These are phyloP conservation scores for Cephus cinctus DNA, from an alignment of 1,140 invertebrate genomes.

Conservation along the genomic window DNA sequence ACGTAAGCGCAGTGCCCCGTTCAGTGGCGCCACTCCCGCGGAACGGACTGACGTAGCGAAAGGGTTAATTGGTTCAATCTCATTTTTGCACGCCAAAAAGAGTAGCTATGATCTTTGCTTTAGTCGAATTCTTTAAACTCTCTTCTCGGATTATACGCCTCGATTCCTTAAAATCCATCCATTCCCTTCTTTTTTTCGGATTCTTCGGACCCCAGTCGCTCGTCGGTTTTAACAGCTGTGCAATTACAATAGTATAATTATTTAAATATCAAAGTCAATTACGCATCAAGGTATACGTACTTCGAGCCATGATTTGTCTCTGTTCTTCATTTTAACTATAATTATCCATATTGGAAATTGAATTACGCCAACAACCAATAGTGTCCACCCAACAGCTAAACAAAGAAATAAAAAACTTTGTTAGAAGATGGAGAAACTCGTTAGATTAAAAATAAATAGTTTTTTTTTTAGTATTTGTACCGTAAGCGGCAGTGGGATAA, in stretches of 20 bases:
- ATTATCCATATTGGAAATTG: conserved; percentile 44
- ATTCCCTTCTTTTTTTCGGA: conserved; percentile 14
- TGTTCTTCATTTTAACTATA: not conserved
- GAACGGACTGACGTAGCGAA: no score
- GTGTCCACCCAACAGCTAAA: conserved; percentile 48
- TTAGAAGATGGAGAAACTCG: not conserved
- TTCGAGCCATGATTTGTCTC: not conserved
- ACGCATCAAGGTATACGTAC: not conserved
- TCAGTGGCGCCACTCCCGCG: no score
- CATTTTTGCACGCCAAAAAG: not conserved
- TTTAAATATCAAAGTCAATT: not conserved
- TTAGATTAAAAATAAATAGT: not conserved
- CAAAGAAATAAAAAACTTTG: no score
- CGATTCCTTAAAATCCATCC: conserved; percentile 21
- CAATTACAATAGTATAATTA: not conserved
- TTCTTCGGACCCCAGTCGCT: conserved; percentile 19
- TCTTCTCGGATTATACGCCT: not conserved
- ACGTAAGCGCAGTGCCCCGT: no score
- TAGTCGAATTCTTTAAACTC: not conserved
- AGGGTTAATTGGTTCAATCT: no score
- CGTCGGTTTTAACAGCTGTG: not conserved
- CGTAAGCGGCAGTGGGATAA: conserved; percentile 40
- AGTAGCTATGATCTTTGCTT: not conserved
- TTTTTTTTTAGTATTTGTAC: conserved; percentile 4
- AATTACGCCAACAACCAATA: conserved; percentile 36